Percentiles rank a stretch among this genome's conserved stretches.
phyloP scores from a whole-genome alignment of 2,888 invertebrate species.

The Catocala sponsa region DNA sequence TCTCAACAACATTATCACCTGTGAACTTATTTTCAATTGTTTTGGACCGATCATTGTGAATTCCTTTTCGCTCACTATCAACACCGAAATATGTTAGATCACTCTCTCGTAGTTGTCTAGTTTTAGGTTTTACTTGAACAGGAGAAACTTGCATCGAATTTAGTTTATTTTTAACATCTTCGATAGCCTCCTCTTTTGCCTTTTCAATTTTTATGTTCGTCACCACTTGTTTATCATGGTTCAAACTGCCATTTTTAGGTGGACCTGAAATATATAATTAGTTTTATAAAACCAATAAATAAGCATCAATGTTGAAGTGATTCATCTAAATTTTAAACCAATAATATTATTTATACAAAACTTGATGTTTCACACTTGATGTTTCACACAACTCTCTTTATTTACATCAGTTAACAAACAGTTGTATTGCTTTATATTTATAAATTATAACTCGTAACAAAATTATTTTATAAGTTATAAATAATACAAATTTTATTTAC shows the following conservation, averaged over 20 bases:
- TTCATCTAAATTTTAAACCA: too few species aligned
- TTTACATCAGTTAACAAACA: too few species aligned
- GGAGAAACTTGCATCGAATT: slow-evolving; percentile 64
- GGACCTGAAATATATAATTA: slow-evolving; percentile 52
- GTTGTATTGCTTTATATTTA: too few species aligned
- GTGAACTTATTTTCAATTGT: slow-evolving; percentile 37
- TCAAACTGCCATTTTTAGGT: slow-evolving; percentile 40
- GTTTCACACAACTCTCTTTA: too few species aligned
- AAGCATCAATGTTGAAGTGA: too few species aligned
- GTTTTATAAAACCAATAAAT: too few species aligned
- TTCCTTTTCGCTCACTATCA: slow-evolving; percentile 48
- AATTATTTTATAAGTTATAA: neutral
- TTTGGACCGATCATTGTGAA: slow-evolving; percentile 38
- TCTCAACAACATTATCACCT: slow-evolving; percentile 59
- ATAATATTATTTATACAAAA: too few species aligned
- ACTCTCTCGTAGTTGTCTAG: slow-evolving; percentile 87
- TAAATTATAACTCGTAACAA: too few species aligned
- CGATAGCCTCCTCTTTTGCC: slow-evolving; percentile 29
- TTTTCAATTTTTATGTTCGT: slow-evolving; percentile 37
- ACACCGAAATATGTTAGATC: slow-evolving; percentile 89
- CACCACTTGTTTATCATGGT: slow-evolving; percentile 37
- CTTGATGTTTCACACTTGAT: too few species aligned
- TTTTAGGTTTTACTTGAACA: slow-evolving; percentile 63
- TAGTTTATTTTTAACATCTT: slow-evolving; percentile 58
- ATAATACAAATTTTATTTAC: slow-evolving; percentile 50